Conservation (phyloP, 2,797 vertebrate species). For the Galago senegalensis region DNA sequence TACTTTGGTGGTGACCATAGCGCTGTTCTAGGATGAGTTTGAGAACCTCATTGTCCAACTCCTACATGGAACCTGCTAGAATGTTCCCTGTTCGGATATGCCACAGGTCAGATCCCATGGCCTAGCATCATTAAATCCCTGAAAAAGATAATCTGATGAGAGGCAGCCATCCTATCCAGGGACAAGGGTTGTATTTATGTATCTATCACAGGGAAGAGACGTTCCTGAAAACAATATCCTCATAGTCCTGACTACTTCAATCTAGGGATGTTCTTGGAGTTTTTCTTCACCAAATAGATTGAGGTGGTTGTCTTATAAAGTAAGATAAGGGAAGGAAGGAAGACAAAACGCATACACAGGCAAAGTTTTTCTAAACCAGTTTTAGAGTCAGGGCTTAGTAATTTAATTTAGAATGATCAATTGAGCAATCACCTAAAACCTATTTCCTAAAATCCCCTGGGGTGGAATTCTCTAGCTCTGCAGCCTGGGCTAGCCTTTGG, state of each 20-base stretch:
- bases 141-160: not conserved
- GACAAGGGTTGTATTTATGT: not conserved
- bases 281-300: slow-evolving; percentile 9
- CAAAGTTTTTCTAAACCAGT: slow-evolving; percentile 55
- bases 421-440: slow-evolving; percentile 48
- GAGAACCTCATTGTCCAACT: too few species aligned
- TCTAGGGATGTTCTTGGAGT: slow-evolving; percentile 14
- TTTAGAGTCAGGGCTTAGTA: slow-evolving; percentile 53
- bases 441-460: slow-evolving; percentile 51
- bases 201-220: not conserved
- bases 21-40: too few species aligned
- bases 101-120: not conserved
- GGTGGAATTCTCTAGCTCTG: slow-evolving; percentile 50
- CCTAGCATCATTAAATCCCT: not conserved
- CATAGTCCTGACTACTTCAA: not conserved
- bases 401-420: slow-evolving; percentile 79
- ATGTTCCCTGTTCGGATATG: not conserved
- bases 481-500: not conserved
- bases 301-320: slow-evolving; percentile 38
- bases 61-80: not conserved
- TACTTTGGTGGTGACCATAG: too few species aligned
- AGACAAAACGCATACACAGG: slow-evolving; percentile 29
- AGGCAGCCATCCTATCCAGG: not conserved
- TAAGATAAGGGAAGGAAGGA: slow-evolving; percentile 39
- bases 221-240: slow-evolving; percentile 4